Percentiles rank a stretch among this genome's conserved stretches.
phyloP scores from a whole-genome alignment of 2,113 vertebrate species.

The Silurus asotus region DNA sequence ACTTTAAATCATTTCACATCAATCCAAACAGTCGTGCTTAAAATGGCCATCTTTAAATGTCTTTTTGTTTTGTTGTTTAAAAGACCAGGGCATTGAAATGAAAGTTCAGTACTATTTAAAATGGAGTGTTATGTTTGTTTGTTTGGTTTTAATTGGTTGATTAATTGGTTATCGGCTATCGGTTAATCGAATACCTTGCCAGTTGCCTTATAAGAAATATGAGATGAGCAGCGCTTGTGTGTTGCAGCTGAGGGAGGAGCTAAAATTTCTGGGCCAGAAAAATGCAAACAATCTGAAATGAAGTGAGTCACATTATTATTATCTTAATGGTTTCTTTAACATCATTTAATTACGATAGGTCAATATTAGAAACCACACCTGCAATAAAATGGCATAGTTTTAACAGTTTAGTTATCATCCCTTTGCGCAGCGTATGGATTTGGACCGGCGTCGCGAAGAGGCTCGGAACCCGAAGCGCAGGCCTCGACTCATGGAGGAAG shows the following conservation, averaged over 20 bases:
- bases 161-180: too few relatives aligned
- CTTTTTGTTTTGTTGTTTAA: too few relatives aligned
- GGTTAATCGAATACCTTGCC: neutral
- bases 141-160: too few relatives aligned
- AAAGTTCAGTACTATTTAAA: too few relatives aligned
- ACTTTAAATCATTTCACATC: too few relatives aligned
- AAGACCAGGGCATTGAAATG: too few relatives aligned
- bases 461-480: conserved; percentile 93
- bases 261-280: neutral
- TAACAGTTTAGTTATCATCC: too few relatives aligned
- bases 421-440: conserved; percentile 86
- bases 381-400: neutral
- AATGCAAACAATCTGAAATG: neutral
- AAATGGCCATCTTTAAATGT: too few relatives aligned
- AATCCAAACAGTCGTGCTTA: too few relatives aligned
- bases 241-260: neutral
- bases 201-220: neutral
- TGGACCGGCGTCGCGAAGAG: conserved; percentile 91
- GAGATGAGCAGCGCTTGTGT: neutral
- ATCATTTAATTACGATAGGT: neutral
- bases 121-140: too few relatives aligned
- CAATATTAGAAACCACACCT: neutral
- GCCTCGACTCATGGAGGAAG: conserved; percentile 94
- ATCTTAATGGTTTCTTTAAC: neutral
- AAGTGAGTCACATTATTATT: neutral